Conservation (phyloP, 2,113 vertebrate species). For the Delphinus delphis region DNA sequence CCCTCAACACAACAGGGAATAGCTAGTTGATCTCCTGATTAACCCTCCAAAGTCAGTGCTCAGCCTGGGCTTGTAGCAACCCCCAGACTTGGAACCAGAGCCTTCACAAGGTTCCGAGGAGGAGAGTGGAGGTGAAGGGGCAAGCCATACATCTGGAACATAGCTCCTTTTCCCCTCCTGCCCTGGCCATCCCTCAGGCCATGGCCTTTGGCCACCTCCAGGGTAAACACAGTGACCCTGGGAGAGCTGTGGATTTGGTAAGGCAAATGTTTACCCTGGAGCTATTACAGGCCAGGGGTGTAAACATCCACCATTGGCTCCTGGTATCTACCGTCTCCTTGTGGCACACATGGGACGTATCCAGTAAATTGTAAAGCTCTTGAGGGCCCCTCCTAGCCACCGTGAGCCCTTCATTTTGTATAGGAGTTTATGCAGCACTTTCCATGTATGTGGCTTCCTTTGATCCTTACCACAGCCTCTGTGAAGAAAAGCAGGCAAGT, state of each 20-base stretch:
- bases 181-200: neutral
- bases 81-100: neutral
- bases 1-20: neutral
- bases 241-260: conserved; percentile 46
- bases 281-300: neutral
- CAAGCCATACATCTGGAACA: neutral
- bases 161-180: neutral
- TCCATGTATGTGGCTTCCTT: neutral
- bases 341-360: neutral
- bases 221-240: conserved; percentile 72
- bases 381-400: neutral
- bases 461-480: neutral
- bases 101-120: neutral
- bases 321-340: neutral
- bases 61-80: neutral
- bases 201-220: conserved; percentile 63
- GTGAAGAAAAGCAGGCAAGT: neutral
- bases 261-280: conserved; percentile 74
- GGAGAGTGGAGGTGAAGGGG: no score
- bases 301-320: neutral
- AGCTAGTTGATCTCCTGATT: neutral
- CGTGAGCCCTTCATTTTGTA: neutral
- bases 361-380: neutral
- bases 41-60: neutral
- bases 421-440: neutral